phyloP scores from a whole-genome alignment of 2,797 vertebrate genomes.

The Takifugu rubripes region DNA sequence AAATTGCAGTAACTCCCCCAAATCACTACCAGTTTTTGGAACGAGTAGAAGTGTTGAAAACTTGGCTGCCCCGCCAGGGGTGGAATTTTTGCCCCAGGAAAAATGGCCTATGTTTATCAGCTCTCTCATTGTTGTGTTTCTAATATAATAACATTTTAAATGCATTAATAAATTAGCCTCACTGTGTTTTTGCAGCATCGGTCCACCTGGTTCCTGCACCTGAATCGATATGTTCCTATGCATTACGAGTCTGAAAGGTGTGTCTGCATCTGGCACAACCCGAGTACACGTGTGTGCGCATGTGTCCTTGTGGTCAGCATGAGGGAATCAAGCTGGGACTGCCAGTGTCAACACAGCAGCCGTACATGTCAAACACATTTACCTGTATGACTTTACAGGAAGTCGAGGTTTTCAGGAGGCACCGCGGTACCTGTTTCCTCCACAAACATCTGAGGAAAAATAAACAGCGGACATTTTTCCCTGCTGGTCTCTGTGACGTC shows the following conservation, averaged over 20 bases:
- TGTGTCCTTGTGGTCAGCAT: slow-evolving; percentile 24
- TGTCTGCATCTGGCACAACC: slow-evolving; percentile 35
- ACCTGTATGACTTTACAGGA: slow-evolving; percentile 39
- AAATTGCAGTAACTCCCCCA: slow-evolving; percentile 63
- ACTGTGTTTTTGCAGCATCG: not conserved
- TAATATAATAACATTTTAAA: no score
- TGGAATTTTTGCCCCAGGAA: not conserved
- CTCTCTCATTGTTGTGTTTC: not conserved
- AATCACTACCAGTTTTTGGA: slow-evolving; percentile 49
- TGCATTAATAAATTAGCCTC: not conserved
- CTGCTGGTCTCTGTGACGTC: slow-evolving; percentile 39
- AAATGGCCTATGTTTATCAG: not conserved
- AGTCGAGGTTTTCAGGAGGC: slow-evolving; percentile 46
- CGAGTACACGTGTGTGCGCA: slow-evolving; percentile 23
- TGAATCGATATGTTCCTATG: slow-evolving; percentile 16
- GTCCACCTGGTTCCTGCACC: slow-evolving; percentile 20
- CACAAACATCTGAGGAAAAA: slow-evolving; percentile 49
- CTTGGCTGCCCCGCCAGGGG: slow-evolving; percentile 40
- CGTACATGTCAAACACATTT: slow-evolving; percentile 13
- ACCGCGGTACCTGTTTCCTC: slow-evolving; percentile 61
- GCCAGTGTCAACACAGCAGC: slow-evolving; percentile 32
- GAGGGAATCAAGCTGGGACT: slow-evolving; percentile 28
- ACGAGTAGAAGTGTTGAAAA: slow-evolving; percentile 61
- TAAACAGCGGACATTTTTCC: slow-evolving; percentile 56
- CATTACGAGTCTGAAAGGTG: slow-evolving; percentile 17